phyloP scores from a whole-genome alignment of 2,113 vertebrate species.

The Lampris incognitus region DNA sequence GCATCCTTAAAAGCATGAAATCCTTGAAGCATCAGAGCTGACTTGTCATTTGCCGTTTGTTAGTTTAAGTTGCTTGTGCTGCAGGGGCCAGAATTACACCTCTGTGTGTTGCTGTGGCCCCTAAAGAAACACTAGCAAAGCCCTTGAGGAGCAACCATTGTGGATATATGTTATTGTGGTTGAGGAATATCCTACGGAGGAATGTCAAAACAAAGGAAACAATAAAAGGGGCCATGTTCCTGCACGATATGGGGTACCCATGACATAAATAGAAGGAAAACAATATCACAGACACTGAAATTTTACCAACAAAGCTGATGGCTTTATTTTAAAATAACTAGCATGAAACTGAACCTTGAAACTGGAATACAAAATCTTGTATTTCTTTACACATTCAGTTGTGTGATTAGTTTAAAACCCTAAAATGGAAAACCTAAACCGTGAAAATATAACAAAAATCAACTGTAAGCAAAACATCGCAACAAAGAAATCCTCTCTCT shows the following conservation, averaged over 20 bases:
- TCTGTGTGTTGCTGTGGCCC: slow-evolving; percentile 66
- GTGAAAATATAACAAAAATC: no score
- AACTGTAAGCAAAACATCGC: no score
- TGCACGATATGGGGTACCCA: slow-evolving; percentile 70
- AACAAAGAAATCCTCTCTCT: background rate
- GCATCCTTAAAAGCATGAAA: slow-evolving; percentile 83
- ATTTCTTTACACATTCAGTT: slow-evolving; percentile 7
- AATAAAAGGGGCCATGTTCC: slow-evolving; percentile 77
- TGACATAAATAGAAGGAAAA: slow-evolving; percentile 64
- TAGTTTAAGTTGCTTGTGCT: slow-evolving; percentile 77
- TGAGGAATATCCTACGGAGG: slow-evolving; percentile 73
- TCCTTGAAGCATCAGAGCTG: slow-evolving; percentile 77
- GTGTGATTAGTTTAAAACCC: no score
- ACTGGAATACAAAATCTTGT: background rate
- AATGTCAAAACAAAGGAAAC: slow-evolving; percentile 81
- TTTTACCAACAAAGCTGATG: slow-evolving; percentile 41
- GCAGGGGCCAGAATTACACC: slow-evolving; percentile 63
- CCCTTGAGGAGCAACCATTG: slow-evolving; percentile 75
- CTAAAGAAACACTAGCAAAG: slow-evolving; percentile 75
- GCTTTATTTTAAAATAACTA: slow-evolving; percentile 26
- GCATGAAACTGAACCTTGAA: background rate
- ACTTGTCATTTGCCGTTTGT: slow-evolving; percentile 83
- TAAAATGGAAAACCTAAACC: no score
- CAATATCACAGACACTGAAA: slow-evolving; percentile 29
- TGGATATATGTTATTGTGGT: slow-evolving; percentile 66